phyloP scores from a whole-genome alignment of 2,888 invertebrate species.

The Odontothrips loti region DNA sequence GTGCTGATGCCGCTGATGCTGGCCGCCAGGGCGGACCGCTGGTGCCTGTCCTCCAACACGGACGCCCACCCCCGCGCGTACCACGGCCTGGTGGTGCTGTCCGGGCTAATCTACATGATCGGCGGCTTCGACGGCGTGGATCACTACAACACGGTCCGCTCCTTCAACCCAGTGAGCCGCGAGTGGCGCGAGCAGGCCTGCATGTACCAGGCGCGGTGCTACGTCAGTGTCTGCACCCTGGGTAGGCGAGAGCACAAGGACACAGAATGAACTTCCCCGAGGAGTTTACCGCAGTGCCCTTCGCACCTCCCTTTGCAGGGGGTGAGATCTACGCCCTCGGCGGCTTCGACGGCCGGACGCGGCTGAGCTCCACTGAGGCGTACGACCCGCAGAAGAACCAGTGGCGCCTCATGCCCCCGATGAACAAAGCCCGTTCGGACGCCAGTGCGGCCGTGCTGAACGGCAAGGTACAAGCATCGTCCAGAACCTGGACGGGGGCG shows the following conservation, averaged over 20 bases:
- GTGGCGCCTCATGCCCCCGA: constrained; percentile 72
- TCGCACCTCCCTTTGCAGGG: constrained; percentile 44
- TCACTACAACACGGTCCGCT: constrained; percentile 72
- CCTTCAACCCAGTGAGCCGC: constrained; percentile 72
- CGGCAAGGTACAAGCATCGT: constrained; percentile 52
- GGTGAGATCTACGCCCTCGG: constrained; percentile 77
- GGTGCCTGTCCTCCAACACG: constrained; percentile 67
- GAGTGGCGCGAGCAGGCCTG: constrained; percentile 72
- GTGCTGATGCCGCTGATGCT: too few species aligned
- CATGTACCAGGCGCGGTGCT: constrained; percentile 76
- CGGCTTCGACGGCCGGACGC: constrained; percentile 72
- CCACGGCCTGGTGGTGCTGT: constrained; percentile 70
- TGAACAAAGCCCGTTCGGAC: constrained; percentile 72
- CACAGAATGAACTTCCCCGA: too few species aligned
- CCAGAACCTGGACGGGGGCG: too few species aligned
- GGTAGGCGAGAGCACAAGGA: constrained; percentile 35
- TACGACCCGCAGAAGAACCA: constrained; percentile 71
- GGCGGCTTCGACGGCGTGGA: constrained; percentile 78
- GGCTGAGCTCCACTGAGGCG: constrained; percentile 72
- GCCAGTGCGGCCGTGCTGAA: constrained; percentile 67
- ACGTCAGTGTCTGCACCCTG: constrained; percentile 69
- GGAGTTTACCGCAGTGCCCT: constrained; percentile 17
- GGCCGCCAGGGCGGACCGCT: constrained; percentile 61
- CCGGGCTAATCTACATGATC: constrained; percentile 69
- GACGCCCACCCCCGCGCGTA: constrained; percentile 69